Evolutionary conservation across 2,888 invertebrate genomes (phyloP).

Genomic region (Drosophila kambysellisi): DNA sequence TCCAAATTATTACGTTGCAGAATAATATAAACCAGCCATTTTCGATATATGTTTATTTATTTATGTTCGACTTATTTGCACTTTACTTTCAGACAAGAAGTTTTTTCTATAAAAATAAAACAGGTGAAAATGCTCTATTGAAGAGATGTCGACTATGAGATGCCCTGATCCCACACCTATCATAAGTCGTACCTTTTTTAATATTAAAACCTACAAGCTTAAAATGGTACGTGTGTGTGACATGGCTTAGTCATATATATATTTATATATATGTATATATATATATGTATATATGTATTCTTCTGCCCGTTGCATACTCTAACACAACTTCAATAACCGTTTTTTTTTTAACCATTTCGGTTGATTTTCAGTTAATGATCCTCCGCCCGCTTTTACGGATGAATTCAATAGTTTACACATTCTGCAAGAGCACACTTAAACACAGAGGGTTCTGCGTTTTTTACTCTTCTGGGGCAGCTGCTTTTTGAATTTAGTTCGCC

Average conservation of each 20-base stretch:
- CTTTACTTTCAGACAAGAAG: too few relatives aligned
- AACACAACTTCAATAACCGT: neutral
- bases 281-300: neutral
- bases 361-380: conserved; percentile 1
- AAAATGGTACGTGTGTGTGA: neutral
- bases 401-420: conserved; percentile 5
- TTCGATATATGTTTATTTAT: neutral
- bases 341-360: neutral
- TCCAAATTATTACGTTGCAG: neutral
- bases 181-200: neutral
- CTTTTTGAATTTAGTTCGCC: conserved; percentile 18
- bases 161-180: neutral
- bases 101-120: too few relatives aligned
- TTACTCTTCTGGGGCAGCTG: conserved; percentile 1
- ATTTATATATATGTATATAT: neutral
- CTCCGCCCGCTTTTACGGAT: too few relatives aligned
- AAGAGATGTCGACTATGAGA: neutral
- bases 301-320: neutral
- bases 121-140: neutral
- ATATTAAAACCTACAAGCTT: neutral
- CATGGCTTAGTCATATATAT: neutral
- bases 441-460: neutral
- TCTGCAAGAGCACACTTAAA: conserved; percentile 1
- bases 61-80: neutral
- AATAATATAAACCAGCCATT: neutral